Evolutionary conservation across 2,888 invertebrate species (phyloP), one percentile per base, ranked within the genome.

Genomic region (Corythucha ciliata): DNA sequence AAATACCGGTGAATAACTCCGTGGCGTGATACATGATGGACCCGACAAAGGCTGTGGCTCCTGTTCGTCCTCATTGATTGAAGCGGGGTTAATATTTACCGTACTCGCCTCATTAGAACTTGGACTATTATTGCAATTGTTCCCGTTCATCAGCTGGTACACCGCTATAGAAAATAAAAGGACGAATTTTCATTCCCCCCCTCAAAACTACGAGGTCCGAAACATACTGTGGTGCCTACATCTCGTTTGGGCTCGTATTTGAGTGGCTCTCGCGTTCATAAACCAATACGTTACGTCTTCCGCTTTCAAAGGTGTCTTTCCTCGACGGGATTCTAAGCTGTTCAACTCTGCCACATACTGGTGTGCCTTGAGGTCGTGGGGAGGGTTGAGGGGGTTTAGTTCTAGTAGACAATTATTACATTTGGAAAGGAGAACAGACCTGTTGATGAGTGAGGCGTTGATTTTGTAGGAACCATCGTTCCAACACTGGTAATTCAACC

Each of bases 221-320:
- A n/a, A 58, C 57, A 57, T 59, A 71, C 71, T 67, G 66, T 69
- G 60, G 65, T 66, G 59, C 64, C 70, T 63, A 34, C 69, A 72
- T 22, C 73, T 66, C 41, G 70, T 69, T 61, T 91, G 90, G 2
- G 91, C 91, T 34, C 94, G 76, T 65, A 94, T 91, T 67, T 91
- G 89, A 1, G 93, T 92, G 1, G 96, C 96, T 46, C 97, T 76
- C 0, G 96, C 94, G 66, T 96, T 96, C 68, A 96, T 94, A 71
- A 98, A 98, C 91, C 91, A 91, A 65, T 91, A 91, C 14, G 93
- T 92, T 14, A 94, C 92, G 66, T 94, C 94, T 65, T 92, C 92
- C 4, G 94, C 84, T 69, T 96, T 94, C 47, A 96, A 72, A 0
- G 93, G 93, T 65, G 94, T 92, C 41, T 94, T 76, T 1, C 93